Conservation (phyloP, 2,888 invertebrate species). For the Bombyx huttoni region DNA sequence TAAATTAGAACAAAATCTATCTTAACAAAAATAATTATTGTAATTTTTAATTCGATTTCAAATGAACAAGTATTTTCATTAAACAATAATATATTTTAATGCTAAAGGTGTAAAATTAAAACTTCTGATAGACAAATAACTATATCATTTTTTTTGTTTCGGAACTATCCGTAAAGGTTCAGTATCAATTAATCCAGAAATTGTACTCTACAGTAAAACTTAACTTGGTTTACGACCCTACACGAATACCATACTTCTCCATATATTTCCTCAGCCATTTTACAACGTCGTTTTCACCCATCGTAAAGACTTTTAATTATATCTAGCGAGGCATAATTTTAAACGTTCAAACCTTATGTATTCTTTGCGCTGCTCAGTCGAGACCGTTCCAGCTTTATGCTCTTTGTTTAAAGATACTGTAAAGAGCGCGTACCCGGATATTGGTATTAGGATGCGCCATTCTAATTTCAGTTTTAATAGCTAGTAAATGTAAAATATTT, state of each 20-base stretch:
- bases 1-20: no score
- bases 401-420: slow-evolving; percentile 31
- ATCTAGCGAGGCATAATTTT: slow-evolving; percentile 46
- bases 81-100: no score
- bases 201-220: background rate
- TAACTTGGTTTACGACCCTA: background rate
- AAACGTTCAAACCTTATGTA: slow-evolving; percentile 32
- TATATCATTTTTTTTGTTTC: no score
- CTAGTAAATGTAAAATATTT: slow-evolving; percentile 2
- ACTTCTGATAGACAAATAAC: no score
- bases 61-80: no score
- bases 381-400: slow-evolving; percentile 25
- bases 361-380: slow-evolving; percentile 36
- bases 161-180: background rate
- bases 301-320: slow-evolving; percentile 61
- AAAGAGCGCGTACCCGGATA: slow-evolving; percentile 11
- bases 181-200: background rate
- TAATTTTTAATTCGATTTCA: no score
- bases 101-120: no score
- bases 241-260: slow-evolving; percentile 10
- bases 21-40: no score
- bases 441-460: slow-evolving; percentile 6
- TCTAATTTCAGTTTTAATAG: slow-evolving; percentile 1
- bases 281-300: slow-evolving; percentile 57
- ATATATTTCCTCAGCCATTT: slow-evolving; percentile 47